These are phyloP conservation scores for Galagoides demidoff DNA, from an alignment of 2,797 vertebrate species.

Conservation along the genomic window DNA sequence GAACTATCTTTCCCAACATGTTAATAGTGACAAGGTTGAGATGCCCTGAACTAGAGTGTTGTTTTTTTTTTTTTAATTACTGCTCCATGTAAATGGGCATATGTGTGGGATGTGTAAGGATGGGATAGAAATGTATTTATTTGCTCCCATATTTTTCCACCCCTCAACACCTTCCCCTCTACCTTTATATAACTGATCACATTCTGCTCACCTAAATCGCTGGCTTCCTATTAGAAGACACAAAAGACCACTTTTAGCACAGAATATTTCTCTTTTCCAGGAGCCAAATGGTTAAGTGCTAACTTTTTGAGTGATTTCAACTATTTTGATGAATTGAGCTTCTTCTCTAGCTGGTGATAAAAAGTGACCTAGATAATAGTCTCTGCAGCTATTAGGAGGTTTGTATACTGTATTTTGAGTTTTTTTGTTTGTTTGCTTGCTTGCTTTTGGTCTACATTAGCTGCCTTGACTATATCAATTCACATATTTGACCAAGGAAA, in stretches of 20 bases:
- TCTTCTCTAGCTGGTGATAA: conserved; percentile 52
- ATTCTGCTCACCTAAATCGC: conserved; percentile 42
- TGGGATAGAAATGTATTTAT: neutral
- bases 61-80: neutral
- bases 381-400: conserved; percentile 53
- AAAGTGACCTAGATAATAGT: conserved; percentile 70
- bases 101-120: neutral
- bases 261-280: conserved; percentile 56
- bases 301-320: conserved; percentile 66
- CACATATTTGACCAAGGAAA: conserved; percentile 64
- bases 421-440: neutral
- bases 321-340: conserved; percentile 65
- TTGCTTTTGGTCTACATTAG: neutral
- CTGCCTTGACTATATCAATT: conserved; percentile 32
- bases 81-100: neutral
- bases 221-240: conserved; percentile 43
- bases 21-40: neutral
- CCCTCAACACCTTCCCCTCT: neutral
- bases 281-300: conserved; percentile 67
- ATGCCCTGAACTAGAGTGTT: neutral
- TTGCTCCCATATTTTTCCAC: neutral
- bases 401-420: neutral
- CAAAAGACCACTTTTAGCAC: conserved; percentile 48
- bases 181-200: neutral
- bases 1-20: neutral